These are phyloP conservation scores for Aix galericulata DNA, from an alignment of 2,113 vertebrate genomes.

Conservation along the genomic window DNA sequence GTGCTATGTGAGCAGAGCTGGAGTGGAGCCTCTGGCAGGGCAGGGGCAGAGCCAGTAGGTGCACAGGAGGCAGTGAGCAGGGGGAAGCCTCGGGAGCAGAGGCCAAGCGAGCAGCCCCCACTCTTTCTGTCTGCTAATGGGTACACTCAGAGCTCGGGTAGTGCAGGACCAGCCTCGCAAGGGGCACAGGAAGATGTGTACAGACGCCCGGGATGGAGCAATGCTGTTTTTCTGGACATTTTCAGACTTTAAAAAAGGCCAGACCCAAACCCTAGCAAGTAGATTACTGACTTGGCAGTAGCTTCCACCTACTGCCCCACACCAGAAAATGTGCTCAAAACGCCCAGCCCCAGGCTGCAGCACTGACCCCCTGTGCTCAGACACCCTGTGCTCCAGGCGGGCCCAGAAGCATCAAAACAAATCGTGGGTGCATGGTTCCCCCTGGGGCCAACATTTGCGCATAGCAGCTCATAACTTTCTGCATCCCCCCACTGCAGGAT, in stretches of 20 bases:
- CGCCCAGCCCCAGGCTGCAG: neutral
- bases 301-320: neutral
- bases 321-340: neutral
- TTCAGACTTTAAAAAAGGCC: neutral
- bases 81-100: neutral
- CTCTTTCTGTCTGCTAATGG: neutral
- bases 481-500: neutral
- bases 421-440: neutral
- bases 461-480: neutral
- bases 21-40: neutral
- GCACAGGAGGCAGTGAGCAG: neutral
- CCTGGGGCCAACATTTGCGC: neutral
- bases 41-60: neutral
- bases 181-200: neutral
- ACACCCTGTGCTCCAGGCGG: neutral
- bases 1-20: slow-evolving; percentile 17
- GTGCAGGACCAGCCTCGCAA: neutral
- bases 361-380: neutral
- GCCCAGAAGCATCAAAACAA: neutral
- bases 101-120: neutral
- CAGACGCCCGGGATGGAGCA: neutral
- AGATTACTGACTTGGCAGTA: neutral
- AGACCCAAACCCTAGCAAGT: neutral
- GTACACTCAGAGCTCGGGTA: neutral
- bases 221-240: neutral